Base-by-base conservation (phyloP, 1,140 invertebrate species). In the Drosophila tropicalis region DNA sequence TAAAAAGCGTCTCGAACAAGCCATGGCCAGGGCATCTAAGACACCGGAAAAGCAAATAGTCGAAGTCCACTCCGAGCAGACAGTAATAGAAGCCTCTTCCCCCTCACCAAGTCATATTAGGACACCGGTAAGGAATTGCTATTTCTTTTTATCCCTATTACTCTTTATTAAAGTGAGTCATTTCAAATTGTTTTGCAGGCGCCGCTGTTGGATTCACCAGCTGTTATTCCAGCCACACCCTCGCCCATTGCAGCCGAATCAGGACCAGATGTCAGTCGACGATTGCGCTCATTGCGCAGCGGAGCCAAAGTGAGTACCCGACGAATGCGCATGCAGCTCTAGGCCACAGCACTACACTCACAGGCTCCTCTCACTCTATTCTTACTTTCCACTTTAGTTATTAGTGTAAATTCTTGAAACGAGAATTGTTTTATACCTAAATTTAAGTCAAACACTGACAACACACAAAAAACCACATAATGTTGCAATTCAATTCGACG, bases 261-360 rank as follows among this genome's bases (percentile, higher is more conserved):
- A 9, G 34, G 34, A 54, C 60, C 2, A 17, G 51, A 22, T 60
- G 4, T 39, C 74, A 39, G 15, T 66, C 57, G 41, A 1, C 60
- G 25, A 40, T 57, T 36, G 54, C 81, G 15, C 67, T 12, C 29
- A 19, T 25, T 41, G 62, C 67, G 44, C 36, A 79, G 73, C 19
- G 56, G 32, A 58, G 56, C 56, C 72, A 84, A 89, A 91, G 89
- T 91, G 80, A 87, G 80, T 90, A 90, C 62, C 57, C 51, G 51
- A 61, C 79, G 76, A 58, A 56, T 74, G 62, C 76, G 76, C 57
- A 17, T 86, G 82, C 82, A 83, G 65, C 79, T 86, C 44, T 89
- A 89, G 55, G 32, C 57, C 63, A 51, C 40, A 51, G 13, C 36
- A 51, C 36, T 25, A 5, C 10, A 61, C 58, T 15, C 41, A 32